These are phyloP conservation scores for Peromyscus eremicus DNA, from an alignment of 2,797 vertebrate genomes.

Conservation along the genomic window DNA sequence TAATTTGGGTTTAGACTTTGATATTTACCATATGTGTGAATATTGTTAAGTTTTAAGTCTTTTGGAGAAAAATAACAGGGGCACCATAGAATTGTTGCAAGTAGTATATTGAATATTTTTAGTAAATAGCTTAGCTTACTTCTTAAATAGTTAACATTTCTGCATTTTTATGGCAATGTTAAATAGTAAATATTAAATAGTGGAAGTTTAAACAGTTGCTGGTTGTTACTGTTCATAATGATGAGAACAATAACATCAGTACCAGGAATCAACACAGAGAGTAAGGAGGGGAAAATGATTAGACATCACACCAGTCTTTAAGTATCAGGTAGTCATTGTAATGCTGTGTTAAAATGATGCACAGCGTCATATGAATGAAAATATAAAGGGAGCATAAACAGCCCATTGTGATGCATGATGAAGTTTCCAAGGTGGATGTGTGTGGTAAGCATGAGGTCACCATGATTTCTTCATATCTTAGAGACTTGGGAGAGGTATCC, in stretches of 20 bases:
- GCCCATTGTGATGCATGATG: background rate
- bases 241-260: background rate
- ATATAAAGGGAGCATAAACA: background rate
- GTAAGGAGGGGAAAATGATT: background rate
- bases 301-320: background rate
- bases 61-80: background rate
- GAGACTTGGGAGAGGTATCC: background rate
- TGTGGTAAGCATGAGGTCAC: background rate
- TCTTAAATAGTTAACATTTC: background rate
- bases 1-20: background rate
- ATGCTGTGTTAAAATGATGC: background rate
- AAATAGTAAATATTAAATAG: background rate
- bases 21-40: constrained; percentile 40
- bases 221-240: background rate
- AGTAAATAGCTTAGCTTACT: background rate
- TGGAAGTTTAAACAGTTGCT: background rate
- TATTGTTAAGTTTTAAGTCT: background rate
- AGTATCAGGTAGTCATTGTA: background rate
- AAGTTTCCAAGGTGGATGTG: background rate
- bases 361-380: background rate
- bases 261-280: background rate
- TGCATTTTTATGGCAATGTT: background rate
- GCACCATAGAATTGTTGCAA: constrained; percentile 41
- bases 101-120: background rate
- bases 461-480: background rate